Conservation (phyloP, 1,140 invertebrate species). For the Eurytemora carolleeae region DNA sequence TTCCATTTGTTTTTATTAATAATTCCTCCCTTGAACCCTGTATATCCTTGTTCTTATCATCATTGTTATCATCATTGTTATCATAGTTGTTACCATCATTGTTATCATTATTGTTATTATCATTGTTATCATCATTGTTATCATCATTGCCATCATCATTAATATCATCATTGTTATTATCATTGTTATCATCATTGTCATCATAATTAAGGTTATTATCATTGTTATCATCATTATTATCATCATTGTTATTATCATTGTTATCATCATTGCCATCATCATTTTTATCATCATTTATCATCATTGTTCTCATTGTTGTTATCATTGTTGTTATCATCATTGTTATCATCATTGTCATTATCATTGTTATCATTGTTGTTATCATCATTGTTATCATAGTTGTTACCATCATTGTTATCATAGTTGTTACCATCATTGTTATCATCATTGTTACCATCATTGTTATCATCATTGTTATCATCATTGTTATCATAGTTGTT, state of each 20-base stretch:
- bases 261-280: background rate
- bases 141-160: constrained; percentile 1
- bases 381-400: no score
- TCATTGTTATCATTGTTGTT: constrained; percentile 1
- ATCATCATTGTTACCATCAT: constrained; percentile 1
- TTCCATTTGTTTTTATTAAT: no score
- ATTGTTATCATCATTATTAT: background rate
- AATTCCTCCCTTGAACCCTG: background rate
- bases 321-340: constrained; percentile 2
- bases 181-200: background rate
- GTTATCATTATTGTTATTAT: constrained; percentile 1
- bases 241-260: constrained; percentile 1
- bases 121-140: constrained; percentile 1
- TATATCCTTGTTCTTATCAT: background rate
- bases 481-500: no score
- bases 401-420: no score
- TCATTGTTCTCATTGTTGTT: background rate
- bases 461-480: constrained; percentile 1
- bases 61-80: no score
- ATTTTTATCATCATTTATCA: background rate
- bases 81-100: no score
- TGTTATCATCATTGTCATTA: constrained; percentile 1
- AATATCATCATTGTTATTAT: background rate
- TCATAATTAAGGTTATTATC: no score
- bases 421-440: no score